These are phyloP conservation scores for Halictus rubicundus DNA, from an alignment of 1,140 invertebrate species.

Conservation along the genomic window DNA sequence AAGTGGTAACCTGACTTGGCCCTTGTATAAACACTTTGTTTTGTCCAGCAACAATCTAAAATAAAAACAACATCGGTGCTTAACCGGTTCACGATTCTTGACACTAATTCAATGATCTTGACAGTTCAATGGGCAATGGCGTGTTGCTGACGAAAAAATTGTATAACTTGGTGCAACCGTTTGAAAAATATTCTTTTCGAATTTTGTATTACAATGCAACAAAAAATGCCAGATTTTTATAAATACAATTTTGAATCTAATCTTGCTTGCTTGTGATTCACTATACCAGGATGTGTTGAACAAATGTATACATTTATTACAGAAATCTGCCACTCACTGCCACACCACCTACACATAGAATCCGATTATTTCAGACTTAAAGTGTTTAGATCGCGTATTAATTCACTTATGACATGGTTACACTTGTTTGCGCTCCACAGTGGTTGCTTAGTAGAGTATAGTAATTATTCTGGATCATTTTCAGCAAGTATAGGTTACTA, in stretches of 20 bases:
- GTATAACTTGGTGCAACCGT: neutral
- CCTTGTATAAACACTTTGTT: slow-evolving; percentile 77
- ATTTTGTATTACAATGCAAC: neutral
- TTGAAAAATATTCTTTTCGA: neutral
- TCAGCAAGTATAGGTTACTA: slow-evolving; percentile 55
- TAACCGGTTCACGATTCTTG: neutral
- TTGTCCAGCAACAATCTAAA: slow-evolving; percentile 71
- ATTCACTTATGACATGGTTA: slow-evolving; percentile 25
- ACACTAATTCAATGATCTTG: neutral
- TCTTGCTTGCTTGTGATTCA: slow-evolving; percentile 4
- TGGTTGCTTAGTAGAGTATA: neutral
- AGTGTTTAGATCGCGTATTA: slow-evolving; percentile 26
- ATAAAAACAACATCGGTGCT: slow-evolving; percentile 34
- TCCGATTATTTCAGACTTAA: slow-evolving; percentile 25
- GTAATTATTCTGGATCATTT: slow-evolving; percentile 19
- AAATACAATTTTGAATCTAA: slow-evolving; percentile 15
- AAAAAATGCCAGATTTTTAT: slow-evolving; percentile 8
- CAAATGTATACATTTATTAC: slow-evolving; percentile 59
- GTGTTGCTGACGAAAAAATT: neutral
- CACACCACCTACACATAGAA: slow-evolving; percentile 47
- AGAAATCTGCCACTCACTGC: slow-evolving; percentile 33
- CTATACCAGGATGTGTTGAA: slow-evolving; percentile 24
- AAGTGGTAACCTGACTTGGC: slow-evolving; percentile 67
- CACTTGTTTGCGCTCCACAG: slow-evolving; percentile 14
- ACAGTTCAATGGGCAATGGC: neutral